Evolutionary conservation across 2,888 invertebrate species (phyloP).

Genomic region (Temnothorax ravouxi): DNA sequence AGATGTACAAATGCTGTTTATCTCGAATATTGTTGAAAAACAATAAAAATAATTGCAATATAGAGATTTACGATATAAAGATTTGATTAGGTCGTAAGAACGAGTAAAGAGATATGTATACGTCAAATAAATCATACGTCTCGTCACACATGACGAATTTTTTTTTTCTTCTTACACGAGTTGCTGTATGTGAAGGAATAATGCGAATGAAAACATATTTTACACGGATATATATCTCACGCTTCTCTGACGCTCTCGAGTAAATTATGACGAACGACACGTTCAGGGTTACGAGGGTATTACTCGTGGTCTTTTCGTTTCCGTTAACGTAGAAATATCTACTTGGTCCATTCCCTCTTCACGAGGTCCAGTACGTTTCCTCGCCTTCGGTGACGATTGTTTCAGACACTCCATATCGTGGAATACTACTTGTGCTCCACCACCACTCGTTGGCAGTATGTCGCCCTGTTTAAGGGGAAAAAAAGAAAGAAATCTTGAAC

Average conservation of each 20-base stretch:
- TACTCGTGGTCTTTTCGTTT: conserved; percentile 32
- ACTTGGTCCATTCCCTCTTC: conserved; percentile 27
- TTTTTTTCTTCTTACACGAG: neutral
- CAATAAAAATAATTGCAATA: conserved; percentile 14
- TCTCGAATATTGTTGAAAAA: neutral
- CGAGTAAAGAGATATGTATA: conserved; percentile 8
- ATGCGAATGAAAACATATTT: neutral
- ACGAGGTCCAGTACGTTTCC: conserved; percentile 82
- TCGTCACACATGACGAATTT: no score
- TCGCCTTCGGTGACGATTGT: conserved; percentile 91
- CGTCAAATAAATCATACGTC: neutral
- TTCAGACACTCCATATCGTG: conserved; percentile 96
- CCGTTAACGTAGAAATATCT: neutral
- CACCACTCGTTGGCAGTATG: conserved; percentile 96
- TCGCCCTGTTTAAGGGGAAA: conserved; percentile 91
- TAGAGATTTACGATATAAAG: neutral
- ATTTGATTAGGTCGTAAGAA: neutral
- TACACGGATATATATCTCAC: neutral
- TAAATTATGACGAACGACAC: neutral
- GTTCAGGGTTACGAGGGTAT: neutral
- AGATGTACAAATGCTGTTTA: conserved; percentile 10
- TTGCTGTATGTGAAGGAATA: conserved; percentile 15
- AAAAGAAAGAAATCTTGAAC: conserved; percentile 5
- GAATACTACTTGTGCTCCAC: conserved; percentile 98
- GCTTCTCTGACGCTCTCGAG: neutral